Conservation (phyloP, 2,888 invertebrate genomes). For the Leptopilina syphax region DNA sequence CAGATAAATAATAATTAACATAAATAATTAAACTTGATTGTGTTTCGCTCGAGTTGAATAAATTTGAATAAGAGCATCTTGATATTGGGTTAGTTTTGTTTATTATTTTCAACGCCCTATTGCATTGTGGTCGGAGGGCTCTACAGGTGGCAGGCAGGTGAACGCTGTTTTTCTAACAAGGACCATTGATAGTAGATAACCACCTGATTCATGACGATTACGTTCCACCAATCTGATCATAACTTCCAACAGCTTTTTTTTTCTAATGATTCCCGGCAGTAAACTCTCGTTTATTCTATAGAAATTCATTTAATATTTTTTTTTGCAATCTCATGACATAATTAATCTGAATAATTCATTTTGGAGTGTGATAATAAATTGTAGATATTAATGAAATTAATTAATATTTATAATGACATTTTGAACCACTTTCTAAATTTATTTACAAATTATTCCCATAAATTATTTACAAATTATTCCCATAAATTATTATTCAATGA, state of each 20-base stretch:
- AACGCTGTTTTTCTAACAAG: conserved; percentile 30
- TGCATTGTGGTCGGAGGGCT: conserved; percentile 14
- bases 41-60: conserved; percentile 6
- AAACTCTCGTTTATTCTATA: not conserved
- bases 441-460: no score
- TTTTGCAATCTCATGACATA: not conserved
- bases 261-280: not conserved
- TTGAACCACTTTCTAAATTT: no score
- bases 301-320: not conserved
- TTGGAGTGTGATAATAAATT: no score
- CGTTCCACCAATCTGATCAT: conserved; percentile 8
- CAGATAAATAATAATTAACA: conserved; percentile 10
- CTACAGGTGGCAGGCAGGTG: conserved; percentile 34
- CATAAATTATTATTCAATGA: no score
- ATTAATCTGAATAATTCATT: not conserved
- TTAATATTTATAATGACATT: no score
- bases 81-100: conserved; percentile 27
- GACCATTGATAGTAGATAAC: conserved; percentile 25
- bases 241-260: not conserved
- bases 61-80: conserved; percentile 7
- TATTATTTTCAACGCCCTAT: conserved; percentile 8
- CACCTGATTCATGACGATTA: conserved; percentile 18
- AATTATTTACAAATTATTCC: no score
- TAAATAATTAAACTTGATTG: conserved; percentile 20
- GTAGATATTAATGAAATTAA: not conserved